These are phyloP conservation scores for Trematocara nigrifrons DNA, from an alignment of 2,113 vertebrate species.

Conservation along the genomic window DNA sequence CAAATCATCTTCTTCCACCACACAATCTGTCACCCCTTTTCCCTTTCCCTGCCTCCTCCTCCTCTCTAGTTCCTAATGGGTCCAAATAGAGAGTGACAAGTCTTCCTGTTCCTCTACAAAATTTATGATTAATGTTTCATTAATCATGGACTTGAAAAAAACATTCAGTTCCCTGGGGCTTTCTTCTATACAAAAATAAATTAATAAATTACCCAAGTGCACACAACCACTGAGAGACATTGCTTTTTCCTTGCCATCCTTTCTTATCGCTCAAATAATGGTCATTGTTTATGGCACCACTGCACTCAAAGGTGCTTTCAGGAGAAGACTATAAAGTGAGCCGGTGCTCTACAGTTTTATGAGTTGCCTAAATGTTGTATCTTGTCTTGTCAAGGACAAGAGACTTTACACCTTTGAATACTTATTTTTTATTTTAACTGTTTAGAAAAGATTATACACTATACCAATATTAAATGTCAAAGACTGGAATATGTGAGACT, in stretches of 20 bases:
- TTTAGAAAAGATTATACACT: background rate
- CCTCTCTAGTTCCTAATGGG: slow-evolving; percentile 45
- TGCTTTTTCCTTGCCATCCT: slow-evolving; percentile 45
- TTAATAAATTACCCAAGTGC: slow-evolving; percentile 58
- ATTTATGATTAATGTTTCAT: slow-evolving; percentile 76
- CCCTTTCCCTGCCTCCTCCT: slow-evolving; percentile 39
- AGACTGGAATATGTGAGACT: background rate
- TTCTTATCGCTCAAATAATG: slow-evolving; percentile 53
- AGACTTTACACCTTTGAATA: slow-evolving; percentile 21
- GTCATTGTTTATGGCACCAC: slow-evolving; percentile 67
- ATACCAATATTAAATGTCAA: background rate
- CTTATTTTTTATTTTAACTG: slow-evolving; percentile 35
- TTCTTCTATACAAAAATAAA: slow-evolving; percentile 65
- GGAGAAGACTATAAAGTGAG: slow-evolving; percentile 42
- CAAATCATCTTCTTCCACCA: slow-evolving; percentile 26
- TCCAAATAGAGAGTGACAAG: slow-evolving; percentile 72
- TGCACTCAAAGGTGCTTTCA: slow-evolving; percentile 55
- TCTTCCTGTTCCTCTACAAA: slow-evolving; percentile 72
- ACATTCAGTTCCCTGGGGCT: slow-evolving; percentile 59
- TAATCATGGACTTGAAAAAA: slow-evolving; percentile 71
- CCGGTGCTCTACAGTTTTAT: slow-evolving; percentile 44
- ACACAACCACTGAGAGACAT: slow-evolving; percentile 38
- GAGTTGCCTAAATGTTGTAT: slow-evolving; percentile 66
- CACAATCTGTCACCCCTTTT: slow-evolving; percentile 15
- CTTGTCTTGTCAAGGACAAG: slow-evolving; percentile 47